Evolutionary conservation across 53 echinoderm and acorn worm genomes (phyloP), one percentile per base, ranked within the genome.

Genomic region (Antedon mediterranea): DNA sequence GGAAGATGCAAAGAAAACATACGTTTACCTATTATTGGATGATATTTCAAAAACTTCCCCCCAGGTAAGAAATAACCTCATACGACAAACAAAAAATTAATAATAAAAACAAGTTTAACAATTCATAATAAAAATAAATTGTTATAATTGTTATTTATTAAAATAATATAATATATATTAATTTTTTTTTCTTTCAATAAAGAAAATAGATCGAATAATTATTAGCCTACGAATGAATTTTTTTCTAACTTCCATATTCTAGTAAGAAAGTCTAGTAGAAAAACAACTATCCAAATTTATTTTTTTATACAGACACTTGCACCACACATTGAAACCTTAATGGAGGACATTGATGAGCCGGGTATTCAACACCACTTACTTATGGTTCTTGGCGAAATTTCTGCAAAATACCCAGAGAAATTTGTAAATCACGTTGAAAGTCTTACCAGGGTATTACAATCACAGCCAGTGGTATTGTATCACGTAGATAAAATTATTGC

Each of bases 21-120:
- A 82, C 72, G 81, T 92, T 30, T 92, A 91, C 81, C 87, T 89
- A 92, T 71, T 98, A 34, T 83, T 86, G 28, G 90, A 84, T 74
- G 98, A 98, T 14, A 81, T 98, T 5, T 86, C 89, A 0, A 98
- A 98, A 79, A 76, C 73, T 43, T 72, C 92, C 31, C 83, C 92
- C 9, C 75, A 98, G 85, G 98, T 90, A 84, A 3, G 78, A 70
- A 37, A 37, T 37, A 11, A 37, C 11, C 11, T 37, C 11, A 37
- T 37, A 4, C 11, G 37, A 37, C 37, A 37, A 37, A 37, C 37
- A 37, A 37, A 4, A 11, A 37, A 37, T 37, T 37, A 37, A 37
- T 37, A 37, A 6, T 37, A 37, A 4, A 6, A 37, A 37, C 4
- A 4, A 11, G 11, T 37, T 37, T 37, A 37, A 37, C 4, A 37